Conservation (phyloP, 2,888 invertebrate species). For the Azorinus chamasolen region DNA sequence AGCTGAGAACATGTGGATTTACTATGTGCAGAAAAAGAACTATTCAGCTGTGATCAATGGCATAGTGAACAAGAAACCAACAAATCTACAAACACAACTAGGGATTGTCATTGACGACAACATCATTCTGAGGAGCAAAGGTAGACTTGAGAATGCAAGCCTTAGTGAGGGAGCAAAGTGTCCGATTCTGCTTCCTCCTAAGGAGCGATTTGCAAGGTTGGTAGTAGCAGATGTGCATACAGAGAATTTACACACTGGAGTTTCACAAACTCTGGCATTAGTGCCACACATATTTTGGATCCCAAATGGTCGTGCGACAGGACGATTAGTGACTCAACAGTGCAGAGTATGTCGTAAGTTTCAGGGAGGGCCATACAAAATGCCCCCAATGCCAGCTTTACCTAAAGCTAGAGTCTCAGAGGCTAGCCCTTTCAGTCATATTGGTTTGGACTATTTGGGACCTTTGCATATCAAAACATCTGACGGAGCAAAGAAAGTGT, state of each 20-base stretch:
- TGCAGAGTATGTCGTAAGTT: conserved; percentile 9
- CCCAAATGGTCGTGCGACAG: conserved; percentile 8
- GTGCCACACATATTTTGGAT: conserved; percentile 23
- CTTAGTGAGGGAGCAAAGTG: conserved; percentile 20
- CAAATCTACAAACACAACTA: conserved; percentile 14
- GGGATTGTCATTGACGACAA: conserved; percentile 10
- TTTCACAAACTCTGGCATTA: conserved; percentile 23
- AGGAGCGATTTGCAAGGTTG: conserved; percentile 8
- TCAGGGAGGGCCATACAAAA: conserved; percentile 25
- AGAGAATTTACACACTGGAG: conserved; percentile 19
- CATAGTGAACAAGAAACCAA: not conserved
- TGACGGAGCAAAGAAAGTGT: conserved; percentile 6
- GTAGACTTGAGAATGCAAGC: conserved; percentile 11
- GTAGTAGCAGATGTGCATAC: conserved; percentile 13
- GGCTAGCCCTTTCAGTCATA: conserved; percentile 3
- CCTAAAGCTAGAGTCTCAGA: conserved; percentile 12
- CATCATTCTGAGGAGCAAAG: conserved; percentile 15
- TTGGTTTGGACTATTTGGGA: conserved; percentile 29
- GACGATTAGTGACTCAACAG: not conserved
- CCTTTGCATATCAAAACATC: conserved; percentile 12
- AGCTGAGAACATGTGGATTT: conserved; percentile 17
- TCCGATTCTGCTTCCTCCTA: conserved; percentile 16
- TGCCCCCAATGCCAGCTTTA: conserved; percentile 19
- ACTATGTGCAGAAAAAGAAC: conserved; percentile 14
- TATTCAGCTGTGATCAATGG: not conserved